Evolutionary conservation across 2,113 vertebrate genomes (phyloP).

Genomic region (Puntigrus tetrazona): DNA sequence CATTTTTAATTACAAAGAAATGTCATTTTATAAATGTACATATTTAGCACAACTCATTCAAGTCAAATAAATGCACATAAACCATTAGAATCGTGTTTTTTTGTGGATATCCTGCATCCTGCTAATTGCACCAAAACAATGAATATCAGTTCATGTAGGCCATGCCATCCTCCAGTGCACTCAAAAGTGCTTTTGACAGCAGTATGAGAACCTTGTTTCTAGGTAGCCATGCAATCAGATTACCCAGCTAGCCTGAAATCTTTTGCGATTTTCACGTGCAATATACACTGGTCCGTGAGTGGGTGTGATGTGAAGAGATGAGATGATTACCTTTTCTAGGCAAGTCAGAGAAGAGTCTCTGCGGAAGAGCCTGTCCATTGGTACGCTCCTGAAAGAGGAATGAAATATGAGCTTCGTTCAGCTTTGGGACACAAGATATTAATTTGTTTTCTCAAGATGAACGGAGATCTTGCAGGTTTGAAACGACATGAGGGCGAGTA

Average conservation of each 20-base stretch:
- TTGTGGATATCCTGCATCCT: not conserved
- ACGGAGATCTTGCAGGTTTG: too few species aligned
- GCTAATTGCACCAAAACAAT: not conserved
- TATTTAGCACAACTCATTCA: not conserved
- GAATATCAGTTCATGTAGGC: not conserved
- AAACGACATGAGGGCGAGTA: too few species aligned
- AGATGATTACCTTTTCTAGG: conserved; percentile 87
- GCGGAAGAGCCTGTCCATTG: conserved; percentile 88
- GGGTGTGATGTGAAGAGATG: not conserved
- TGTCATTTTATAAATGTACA: not conserved
- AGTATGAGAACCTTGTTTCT: not conserved
- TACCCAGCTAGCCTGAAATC: not conserved
- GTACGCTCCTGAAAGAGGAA: conserved; percentile 79
- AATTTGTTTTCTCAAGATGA: too few species aligned
- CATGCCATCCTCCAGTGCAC: not conserved
- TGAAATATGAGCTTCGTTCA: too few species aligned
- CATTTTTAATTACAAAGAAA: not conserved
- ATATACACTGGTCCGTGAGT: not conserved
- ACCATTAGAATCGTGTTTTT: not conserved
- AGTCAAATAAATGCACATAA: not conserved
- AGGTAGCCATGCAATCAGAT: not conserved
- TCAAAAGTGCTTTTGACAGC: not conserved
- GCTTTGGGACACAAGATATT: too few species aligned
- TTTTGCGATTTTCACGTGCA: not conserved
- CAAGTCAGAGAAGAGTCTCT: conserved; percentile 91